A percentile compares a stretch with the other conserved stretches of the same genome.
Conservation (phyloP, 2,888 invertebrate species). For the Pyrrhosoma nymphula region DNA sequence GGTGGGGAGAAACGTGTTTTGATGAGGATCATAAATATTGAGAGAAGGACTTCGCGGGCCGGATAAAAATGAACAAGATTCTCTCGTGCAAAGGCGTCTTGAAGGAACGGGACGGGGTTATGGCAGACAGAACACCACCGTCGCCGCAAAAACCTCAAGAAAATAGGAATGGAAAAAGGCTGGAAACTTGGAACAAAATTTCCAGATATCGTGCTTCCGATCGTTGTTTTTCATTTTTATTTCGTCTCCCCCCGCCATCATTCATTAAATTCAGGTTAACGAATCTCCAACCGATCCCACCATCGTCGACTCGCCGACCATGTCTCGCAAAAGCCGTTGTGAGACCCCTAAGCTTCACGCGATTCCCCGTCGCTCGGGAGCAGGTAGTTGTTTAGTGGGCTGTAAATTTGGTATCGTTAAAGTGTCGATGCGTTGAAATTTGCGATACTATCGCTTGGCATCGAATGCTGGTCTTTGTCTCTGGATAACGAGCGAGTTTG, state of each 20-base stretch:
- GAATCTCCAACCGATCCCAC: too few relatives aligned
- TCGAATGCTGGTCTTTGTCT: too few relatives aligned
- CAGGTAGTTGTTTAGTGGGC: too few relatives aligned
- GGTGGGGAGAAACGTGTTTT: neutral
- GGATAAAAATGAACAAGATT: neutral
- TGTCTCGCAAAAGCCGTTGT: too few relatives aligned
- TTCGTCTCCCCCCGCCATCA: neutral
- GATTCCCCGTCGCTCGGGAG: too few relatives aligned
- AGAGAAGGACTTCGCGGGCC: neutral
- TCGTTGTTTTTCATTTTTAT: neutral
- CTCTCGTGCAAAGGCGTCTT: neutral
- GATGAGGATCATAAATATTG: neutral
- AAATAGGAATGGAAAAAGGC: neutral
- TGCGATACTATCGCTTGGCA: too few relatives aligned
- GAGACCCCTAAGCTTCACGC: too few relatives aligned
- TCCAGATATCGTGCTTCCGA: neutral
- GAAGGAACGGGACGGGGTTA: neutral
- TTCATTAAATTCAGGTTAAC: neutral
- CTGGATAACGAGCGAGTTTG: too few relatives aligned
- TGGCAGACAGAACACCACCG: neutral
- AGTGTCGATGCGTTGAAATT: too few relatives aligned
- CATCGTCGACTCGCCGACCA: too few relatives aligned
- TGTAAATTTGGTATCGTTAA: too few relatives aligned
- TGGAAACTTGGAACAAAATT: neutral
- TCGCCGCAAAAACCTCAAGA: slow-evolving; percentile 14